These are phyloP conservation scores for Anolis sagrei DNA, from an alignment of 2,113 vertebrate species.

Conservation along the genomic window DNA sequence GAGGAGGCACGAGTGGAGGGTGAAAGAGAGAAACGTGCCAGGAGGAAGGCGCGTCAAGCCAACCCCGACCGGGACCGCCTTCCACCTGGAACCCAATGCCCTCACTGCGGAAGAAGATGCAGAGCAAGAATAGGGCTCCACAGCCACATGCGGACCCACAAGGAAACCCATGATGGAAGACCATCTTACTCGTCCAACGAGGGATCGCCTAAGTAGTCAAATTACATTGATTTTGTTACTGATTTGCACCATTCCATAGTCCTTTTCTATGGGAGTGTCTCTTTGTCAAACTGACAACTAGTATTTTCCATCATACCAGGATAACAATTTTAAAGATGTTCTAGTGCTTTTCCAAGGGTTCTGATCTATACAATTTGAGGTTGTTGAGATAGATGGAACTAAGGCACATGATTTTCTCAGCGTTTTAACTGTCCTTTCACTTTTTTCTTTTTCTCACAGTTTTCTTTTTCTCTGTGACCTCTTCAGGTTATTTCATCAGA, in stretches of 20 bases:
- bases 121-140: too few species aligned
- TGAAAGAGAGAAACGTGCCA: too few species aligned
- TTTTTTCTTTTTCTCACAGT: not conserved
- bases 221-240: not conserved
- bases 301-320: not conserved
- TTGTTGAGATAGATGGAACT: not conserved
- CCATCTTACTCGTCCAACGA: too few species aligned
- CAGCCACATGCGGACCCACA: too few species aligned
- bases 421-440: not conserved
- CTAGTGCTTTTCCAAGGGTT: not conserved
- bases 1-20: too few species aligned
- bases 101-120: too few species aligned
- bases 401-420: too few species aligned
- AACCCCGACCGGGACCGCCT: too few species aligned
- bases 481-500: not conserved
- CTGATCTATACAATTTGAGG: not conserved
- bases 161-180: too few species aligned
- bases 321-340: not conserved
- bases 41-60: too few species aligned
- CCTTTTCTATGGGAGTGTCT: not conserved
- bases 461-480: not conserved
- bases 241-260: not conserved
- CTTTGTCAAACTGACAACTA: not conserved
- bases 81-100: too few species aligned
- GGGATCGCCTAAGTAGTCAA: too few species aligned